Evolutionary conservation across 2,888 invertebrate genomes (phyloP).

Genomic region (Mamestra brassicae): DNA sequence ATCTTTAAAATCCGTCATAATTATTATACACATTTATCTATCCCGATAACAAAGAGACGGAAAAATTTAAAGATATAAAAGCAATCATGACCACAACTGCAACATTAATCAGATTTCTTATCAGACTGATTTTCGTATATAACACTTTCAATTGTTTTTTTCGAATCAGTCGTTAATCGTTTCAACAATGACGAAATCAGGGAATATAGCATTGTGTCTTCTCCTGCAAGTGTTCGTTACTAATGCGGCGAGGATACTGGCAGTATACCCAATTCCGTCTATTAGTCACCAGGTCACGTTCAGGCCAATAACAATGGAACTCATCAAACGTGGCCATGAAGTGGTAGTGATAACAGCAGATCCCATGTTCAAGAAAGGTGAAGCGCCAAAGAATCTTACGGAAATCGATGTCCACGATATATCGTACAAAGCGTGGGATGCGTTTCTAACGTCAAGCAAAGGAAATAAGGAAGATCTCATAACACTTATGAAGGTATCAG

Average conservation of each 20-base stretch:
- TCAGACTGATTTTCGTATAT: slow-evolving; percentile 12
- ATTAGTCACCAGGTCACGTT: slow-evolving; percentile 83
- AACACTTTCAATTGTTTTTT: not conserved
- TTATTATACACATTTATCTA: not conserved
- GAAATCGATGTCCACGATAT: slow-evolving; percentile 78
- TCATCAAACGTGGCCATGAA: slow-evolving; percentile 82
- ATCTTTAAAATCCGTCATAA: not conserved
- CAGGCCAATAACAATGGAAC: slow-evolving; percentile 75
- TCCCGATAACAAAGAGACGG: no score
- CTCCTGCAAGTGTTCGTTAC: not conserved
- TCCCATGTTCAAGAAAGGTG: slow-evolving; percentile 72
- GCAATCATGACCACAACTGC: not conserved
- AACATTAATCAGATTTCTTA: not conserved
- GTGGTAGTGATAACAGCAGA: slow-evolving; percentile 80
- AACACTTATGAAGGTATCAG: slow-evolving; percentile 42
- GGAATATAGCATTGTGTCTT: not conserved
- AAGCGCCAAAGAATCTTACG: slow-evolving; percentile 72
- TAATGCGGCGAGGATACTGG: slow-evolving; percentile 77
- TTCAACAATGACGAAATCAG: slow-evolving; percentile 21
- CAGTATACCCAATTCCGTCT: slow-evolving; percentile 75
- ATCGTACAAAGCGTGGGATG: slow-evolving; percentile 63
- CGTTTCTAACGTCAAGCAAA: slow-evolving; percentile 28
- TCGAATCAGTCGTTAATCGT: slow-evolving; percentile 11
- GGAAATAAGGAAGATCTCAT: slow-evolving; percentile 49
- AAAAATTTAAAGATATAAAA: not conserved